Evolutionary conservation across 2,797 vertebrate genomes (phyloP).

Genomic region (Vultur gryphus): DNA sequence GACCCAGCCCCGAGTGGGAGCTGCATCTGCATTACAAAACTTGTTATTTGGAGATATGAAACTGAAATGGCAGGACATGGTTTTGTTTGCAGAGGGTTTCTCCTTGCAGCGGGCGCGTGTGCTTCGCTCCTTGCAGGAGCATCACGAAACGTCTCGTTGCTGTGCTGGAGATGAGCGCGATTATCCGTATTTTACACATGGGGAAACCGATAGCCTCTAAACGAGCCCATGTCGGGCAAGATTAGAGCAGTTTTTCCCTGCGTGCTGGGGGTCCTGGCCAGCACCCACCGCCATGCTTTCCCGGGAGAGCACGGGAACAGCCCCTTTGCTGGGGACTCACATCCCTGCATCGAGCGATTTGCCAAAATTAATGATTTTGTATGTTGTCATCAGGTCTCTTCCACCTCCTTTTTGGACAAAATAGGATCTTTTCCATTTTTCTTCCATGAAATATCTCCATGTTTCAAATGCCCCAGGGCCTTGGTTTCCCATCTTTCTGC

Average conservation of each 20-base stretch:
- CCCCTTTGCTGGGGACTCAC: accelerated
- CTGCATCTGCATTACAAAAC: neutral
- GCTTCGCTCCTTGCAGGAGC: neutral
- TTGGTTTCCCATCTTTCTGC: neutral
- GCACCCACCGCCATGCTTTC: accelerated
- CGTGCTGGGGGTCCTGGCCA: accelerated
- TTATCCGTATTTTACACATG: neutral
- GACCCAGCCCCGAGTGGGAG: neutral
- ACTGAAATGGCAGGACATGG: neutral
- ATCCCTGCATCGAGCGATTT: neutral
- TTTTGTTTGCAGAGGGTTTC: neutral
- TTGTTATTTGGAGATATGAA: neutral
- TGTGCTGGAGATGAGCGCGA: accelerated
- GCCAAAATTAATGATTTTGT: neutral
- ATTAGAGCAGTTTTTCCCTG: neutral
- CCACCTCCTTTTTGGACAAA: neutral
- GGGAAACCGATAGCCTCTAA: neutral
- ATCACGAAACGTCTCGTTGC: accelerated
- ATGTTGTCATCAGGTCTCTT: neutral
- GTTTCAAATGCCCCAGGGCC: neutral
- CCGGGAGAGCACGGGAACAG: accelerated
- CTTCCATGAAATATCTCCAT: neutral
- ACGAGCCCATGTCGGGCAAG: neutral
- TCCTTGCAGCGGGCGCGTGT: accelerated
- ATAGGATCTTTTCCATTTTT: neutral